phyloP scores from a whole-genome alignment of 2,888 invertebrate genomes.

The Ferrisia virgata region DNA sequence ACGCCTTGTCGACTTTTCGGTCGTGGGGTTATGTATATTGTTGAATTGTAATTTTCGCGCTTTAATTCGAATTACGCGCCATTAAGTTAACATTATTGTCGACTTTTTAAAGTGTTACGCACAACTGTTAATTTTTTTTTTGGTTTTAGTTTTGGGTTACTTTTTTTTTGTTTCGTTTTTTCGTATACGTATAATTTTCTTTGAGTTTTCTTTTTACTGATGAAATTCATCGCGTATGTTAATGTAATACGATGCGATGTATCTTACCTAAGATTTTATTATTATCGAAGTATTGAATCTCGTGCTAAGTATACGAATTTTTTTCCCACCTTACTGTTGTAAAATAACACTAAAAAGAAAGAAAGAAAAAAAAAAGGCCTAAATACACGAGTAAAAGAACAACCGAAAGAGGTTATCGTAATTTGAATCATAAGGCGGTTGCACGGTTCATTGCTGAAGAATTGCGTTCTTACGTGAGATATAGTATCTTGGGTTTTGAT shows the following conservation, averaged over 20 bases:
- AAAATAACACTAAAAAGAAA: too few relatives aligned
- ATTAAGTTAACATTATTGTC: not conserved
- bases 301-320: too few relatives aligned
- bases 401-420: too few relatives aligned
- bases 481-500: not conserved
- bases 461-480: not conserved
- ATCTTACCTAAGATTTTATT: not conserved
- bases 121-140: not conserved
- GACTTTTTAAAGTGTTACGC: not conserved
- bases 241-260: not conserved
- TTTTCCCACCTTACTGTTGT: not conserved
- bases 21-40: not conserved
- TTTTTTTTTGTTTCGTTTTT: not conserved
- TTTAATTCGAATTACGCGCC: constrained; percentile 23
- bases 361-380: too few relatives aligned
- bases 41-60: not conserved
- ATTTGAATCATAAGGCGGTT: too few relatives aligned
- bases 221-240: too few relatives aligned
- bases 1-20: not conserved
- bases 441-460: too few relatives aligned
- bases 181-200: not conserved
- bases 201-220: not conserved
- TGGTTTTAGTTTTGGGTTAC: not conserved
- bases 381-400: too few relatives aligned
- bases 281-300: constrained; percentile 1